Percentiles rank a stretch among this genome's conserved stretches.
phyloP scores from a whole-genome alignment of 2,113 vertebrate species.

The Aegithalos caudatus region DNA sequence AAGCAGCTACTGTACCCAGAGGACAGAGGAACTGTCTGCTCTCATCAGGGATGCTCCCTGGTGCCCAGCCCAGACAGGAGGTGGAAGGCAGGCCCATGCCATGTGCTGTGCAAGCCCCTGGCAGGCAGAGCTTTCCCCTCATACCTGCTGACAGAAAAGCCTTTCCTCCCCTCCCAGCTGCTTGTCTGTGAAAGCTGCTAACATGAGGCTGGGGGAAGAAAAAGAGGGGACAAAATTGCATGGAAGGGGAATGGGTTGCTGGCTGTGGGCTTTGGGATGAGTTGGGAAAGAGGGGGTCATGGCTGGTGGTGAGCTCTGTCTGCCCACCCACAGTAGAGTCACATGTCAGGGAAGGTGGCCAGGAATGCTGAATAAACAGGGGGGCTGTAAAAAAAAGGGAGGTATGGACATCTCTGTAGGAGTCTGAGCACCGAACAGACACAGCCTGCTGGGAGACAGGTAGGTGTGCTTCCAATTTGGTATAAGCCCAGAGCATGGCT shows the following conservation, averaged over 20 bases:
- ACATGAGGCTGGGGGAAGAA: accelerated
- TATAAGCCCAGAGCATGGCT: neutral
- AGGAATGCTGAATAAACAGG: neutral
- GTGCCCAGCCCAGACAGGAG: conserved; percentile 1
- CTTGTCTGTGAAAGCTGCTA: neutral
- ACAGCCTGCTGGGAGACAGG: neutral
- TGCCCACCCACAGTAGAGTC: neutral
- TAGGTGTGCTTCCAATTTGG: neutral
- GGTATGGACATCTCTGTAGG: no score
- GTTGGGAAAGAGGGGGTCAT: neutral
- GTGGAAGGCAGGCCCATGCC: neutral
- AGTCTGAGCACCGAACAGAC: neutral
- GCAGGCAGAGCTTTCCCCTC: neutral
- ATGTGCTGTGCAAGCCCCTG: neutral
- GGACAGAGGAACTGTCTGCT: conserved; percentile 42
- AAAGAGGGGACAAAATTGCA: neutral
- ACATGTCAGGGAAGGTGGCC: accelerated
- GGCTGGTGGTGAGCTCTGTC: neutral
- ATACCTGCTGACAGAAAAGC: neutral
- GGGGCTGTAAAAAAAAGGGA: neutral
- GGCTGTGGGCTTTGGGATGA: neutral
- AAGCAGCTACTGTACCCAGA: conserved; percentile 56
- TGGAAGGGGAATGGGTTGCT: neutral
- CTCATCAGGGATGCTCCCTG: conserved; percentile 36
- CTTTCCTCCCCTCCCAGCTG: neutral